Conservation (phyloP, 2,888 invertebrate species). For the Xestia c-nigrum region DNA sequence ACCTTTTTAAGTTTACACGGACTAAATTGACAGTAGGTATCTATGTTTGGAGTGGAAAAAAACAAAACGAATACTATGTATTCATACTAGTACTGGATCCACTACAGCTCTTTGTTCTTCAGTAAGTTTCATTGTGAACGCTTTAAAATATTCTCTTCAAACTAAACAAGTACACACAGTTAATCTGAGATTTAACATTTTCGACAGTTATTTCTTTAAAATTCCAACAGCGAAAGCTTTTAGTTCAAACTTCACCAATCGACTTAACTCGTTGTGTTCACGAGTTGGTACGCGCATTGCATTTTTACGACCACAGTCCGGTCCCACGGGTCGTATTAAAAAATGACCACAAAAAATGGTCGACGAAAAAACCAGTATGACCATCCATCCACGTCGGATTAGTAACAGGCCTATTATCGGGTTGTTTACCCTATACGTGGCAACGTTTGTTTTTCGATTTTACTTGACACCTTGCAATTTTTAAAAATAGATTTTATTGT, state of each 20-base stretch:
- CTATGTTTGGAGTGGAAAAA: too few relatives aligned
- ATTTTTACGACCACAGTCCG: slow-evolving; percentile 76
- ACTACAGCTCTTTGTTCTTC: not conserved
- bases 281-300: slow-evolving; percentile 76
- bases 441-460: slow-evolving; percentile 64
- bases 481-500: not conserved
- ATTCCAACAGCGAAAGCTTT: slow-evolving; percentile 61
- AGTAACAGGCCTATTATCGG: slow-evolving; percentile 72
- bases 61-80: not conserved
- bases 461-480: slow-evolving; percentile 58
- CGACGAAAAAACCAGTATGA: slow-evolving; percentile 75
- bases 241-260: slow-evolving; percentile 64
- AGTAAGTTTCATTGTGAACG: not conserved
- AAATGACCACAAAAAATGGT: slow-evolving; percentile 78
- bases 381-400: slow-evolving; percentile 77
- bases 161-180: slow-evolving; percentile 18
- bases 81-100: not conserved
- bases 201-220: slow-evolving; percentile 57
- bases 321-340: slow-evolving; percentile 76
- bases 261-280: slow-evolving; percentile 64
- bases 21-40: not conserved
- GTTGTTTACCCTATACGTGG: slow-evolving; percentile 74
- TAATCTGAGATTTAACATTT: slow-evolving; percentile 32
- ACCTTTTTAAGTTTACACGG: not conserved
- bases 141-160: slow-evolving; percentile 21